Percentiles rank a stretch among this genome's conserved stretches.
phyloP scores from a whole-genome alignment of 2,888 invertebrate genomes.

The Acrocyrtus sp. region DNA sequence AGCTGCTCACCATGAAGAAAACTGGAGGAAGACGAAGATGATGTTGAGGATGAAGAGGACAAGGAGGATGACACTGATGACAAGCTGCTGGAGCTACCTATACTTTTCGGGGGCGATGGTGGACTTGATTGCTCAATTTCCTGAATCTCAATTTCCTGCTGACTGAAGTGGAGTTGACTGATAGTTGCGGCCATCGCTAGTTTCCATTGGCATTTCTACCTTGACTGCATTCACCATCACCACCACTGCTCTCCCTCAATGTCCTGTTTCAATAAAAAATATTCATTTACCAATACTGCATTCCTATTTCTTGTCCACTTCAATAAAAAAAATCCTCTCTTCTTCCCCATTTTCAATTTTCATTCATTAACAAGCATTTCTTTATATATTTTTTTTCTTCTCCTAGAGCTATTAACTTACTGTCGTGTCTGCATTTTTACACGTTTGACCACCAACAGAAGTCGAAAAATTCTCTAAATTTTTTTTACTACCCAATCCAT shows the following conservation, averaged over 20 bases:
- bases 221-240: background rate
- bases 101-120: constrained; percentile 46
- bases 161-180: constrained; percentile 65
- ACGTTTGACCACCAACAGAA: background rate
- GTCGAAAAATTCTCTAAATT: background rate
- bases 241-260: background rate
- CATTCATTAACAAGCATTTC: constrained; percentile 5
- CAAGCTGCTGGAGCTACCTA: constrained; percentile 13
- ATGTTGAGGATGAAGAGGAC: constrained; percentile 28
- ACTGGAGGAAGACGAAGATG: constrained; percentile 58
- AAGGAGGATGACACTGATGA: constrained; percentile 18
- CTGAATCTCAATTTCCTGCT: constrained; percentile 53
- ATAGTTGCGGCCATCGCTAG: constrained; percentile 71
- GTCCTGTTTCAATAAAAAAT: constrained; percentile 37
- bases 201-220: constrained; percentile 64
- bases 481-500: background rate
- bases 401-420: background rate
- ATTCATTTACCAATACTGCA: too few relatives aligned
- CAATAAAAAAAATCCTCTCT: too few relatives aligned
- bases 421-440: background rate
- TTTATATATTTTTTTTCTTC: background rate
- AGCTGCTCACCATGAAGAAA: constrained; percentile 65
- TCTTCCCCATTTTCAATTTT: constrained; percentile 13
- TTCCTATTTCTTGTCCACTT: too few relatives aligned
- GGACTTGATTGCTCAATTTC: constrained; percentile 48